Evolutionary conservation across 2,113 vertebrate genomes (phyloP).

Genomic region (Tenrec ecaudatus): DNA sequence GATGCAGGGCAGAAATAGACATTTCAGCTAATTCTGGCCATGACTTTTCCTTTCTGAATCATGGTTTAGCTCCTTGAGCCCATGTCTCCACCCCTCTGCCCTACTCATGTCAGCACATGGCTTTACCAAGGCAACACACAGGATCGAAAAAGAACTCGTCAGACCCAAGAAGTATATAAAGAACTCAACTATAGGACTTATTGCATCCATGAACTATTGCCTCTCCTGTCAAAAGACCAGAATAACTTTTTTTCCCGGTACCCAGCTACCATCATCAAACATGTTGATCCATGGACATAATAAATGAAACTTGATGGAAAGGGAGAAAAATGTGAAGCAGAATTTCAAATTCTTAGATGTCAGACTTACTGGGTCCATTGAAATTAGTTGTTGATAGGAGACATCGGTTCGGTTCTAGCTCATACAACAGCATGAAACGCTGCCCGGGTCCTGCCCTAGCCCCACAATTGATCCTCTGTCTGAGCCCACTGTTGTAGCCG

Average conservation of each 20-base stretch:
- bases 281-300: neutral
- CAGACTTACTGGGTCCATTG: neutral
- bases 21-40: slow-evolving; percentile 64
- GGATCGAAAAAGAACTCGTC: neutral
- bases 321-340: neutral
- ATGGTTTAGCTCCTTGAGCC: neutral
- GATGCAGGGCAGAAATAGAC: slow-evolving; percentile 24
- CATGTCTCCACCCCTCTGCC: neutral
- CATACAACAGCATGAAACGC: no score
- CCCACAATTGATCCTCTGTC: no score
- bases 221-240: no score
- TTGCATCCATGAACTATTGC: neutral
- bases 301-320: neutral
- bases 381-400: neutral
- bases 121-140: neutral
- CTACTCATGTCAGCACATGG: neutral
- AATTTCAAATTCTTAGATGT: neutral
- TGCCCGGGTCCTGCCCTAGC: no score
- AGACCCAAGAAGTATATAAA: neutral
- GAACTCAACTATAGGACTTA: neutral
- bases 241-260: no score
- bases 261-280: neutral
- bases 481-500: no score
- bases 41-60: neutral
- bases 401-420: no score